Evolutionary conservation across 1,140 invertebrate genomes (phyloP), one percentile per base, ranked within the genome.

Genomic region (Adelges cooleyi): DNA sequence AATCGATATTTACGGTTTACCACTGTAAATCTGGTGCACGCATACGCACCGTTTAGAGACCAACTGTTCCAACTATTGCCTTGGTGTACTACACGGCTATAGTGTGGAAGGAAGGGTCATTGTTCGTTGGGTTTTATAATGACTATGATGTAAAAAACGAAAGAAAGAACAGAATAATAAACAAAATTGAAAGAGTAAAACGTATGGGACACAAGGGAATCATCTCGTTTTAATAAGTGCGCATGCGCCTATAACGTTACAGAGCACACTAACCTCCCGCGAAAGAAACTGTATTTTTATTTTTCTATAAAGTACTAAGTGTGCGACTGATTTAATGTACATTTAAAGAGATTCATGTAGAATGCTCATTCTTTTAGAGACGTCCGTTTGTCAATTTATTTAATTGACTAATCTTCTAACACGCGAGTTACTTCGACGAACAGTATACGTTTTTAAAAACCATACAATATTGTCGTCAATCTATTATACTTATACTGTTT

Each of bases 1-100:
- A 40, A 54, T 54, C 52, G 52, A 40, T 40, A 40, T 54, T 54
- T 54, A 54, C 36, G 52, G 2, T 40, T 38, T 13, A 36, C 52
- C 52, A 38, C 36, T 2, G 13, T 9, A 20, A 33, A 5, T 33
- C 5, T 40, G 4, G 15, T 54, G 36, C 36, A 54, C 23, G 9
- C 38, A 23, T 8, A 25, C 15, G 11, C 29, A 36, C 20, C 33
- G 36, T 54, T 38, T 38, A 54, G 36, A 54, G 40, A 36, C 22
- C 52, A 54, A 54, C 5, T 42, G 52, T 38, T 42, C 52, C 20
- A 29, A 23, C 29, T 8, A 23, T 10, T 11, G 20, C 18, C 17
- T 5, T 33, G 29, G 29, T 33, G 29, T 33, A 33, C 29, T 33
- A 33, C 29, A 6, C 29, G 11, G 29, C n/a, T 33, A 27, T 38